Evolutionary conservation across 2,113 vertebrate genomes (phyloP), one percentile per base, ranked within the genome.

Genomic region (Paracanthobrama guichenoti): DNA sequence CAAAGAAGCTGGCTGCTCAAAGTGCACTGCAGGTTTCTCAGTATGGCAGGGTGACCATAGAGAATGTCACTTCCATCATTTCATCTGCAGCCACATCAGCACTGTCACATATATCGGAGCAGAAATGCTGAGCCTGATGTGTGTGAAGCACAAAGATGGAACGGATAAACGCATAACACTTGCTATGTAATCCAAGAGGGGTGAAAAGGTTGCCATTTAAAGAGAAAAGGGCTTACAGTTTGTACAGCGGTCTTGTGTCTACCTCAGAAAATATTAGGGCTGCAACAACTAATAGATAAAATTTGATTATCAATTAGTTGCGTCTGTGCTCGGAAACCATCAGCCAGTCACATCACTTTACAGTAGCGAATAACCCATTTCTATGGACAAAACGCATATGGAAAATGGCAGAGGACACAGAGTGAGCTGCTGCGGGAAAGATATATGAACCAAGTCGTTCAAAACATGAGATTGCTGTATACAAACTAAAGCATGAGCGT

Each of bases 1-100:
- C 14, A 85, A 87, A 85, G 81, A 89, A 71, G 73, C 57, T 20
- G 78, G 71, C 73, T 24, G 53, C 59, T 82, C 13, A 71, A 84
- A n/a, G 76, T 10, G 64, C 71, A 64, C 62, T 82, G 62, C 73
- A 59, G 24, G 39, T 42, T 66, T 57, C 57, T 55, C 48, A 11
- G 28, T 66, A 71, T 55, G 44, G 76, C 53, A 59, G 18, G 73
- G 20, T 86, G 53, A 82, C 82, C 60, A 55, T 72, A 24, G 74
- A 84, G 28, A 53, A 77, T 18, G 48, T 71, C 39, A 20, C 22
- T 8, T 2, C 22, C 13, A 6, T 55, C 73, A 67, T 57, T 55
- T 67, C 31, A 44, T 77, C 73, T 57, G 55, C 48, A 57, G 31
- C 12, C 31, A 72, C 50, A 82, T 53, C 31, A 72, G 80, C 28